A percentile compares a stretch with the other conserved stretches of the same genome.
Conservation (phyloP, 2,888 invertebrate species). For the Polydrusus cervinus region DNA sequence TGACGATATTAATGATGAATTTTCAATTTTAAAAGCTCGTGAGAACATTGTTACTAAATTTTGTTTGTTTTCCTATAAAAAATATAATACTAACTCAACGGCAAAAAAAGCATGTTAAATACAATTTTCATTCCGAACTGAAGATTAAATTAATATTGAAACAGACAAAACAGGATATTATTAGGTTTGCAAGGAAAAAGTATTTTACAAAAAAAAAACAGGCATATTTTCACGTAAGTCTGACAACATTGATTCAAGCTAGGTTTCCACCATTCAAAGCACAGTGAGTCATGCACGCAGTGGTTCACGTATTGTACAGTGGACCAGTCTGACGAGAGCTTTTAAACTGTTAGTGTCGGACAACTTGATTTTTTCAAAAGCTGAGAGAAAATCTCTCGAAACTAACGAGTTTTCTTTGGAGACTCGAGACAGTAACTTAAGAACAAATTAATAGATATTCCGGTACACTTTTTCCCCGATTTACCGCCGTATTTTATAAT, state of each 20-base stretch:
- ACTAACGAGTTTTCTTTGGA: background rate
- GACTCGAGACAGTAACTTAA: background rate
- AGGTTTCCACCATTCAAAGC: conserved; percentile 35
- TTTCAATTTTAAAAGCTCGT: too few relatives aligned
- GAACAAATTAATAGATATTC: background rate
- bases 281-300: conserved; percentile 44
- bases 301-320: conserved; percentile 38
- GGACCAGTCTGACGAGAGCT: conserved; percentile 38
- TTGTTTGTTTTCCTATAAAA: too few relatives aligned
- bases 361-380: conserved; percentile 7
- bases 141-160: too few relatives aligned
- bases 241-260: conserved; percentile 22
- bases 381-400: conserved; percentile 10
- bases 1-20: too few relatives aligned
- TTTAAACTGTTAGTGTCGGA: background rate
- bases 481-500: background rate
- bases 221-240: background rate
- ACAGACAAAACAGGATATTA: too few relatives aligned
- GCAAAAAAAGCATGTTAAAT: too few relatives aligned
- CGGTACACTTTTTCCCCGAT: background rate
- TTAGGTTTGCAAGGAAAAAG: too few relatives aligned
- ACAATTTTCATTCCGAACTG: too few relatives aligned
- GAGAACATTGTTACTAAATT: too few relatives aligned
- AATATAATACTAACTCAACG: too few relatives aligned
- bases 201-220: too few relatives aligned